A percentile compares a stretch with the other conserved stretches of the same genome.
phyloP scores from a whole-genome alignment of 2,888 invertebrate genomes.

The Lithophane semibrunnea region DNA sequence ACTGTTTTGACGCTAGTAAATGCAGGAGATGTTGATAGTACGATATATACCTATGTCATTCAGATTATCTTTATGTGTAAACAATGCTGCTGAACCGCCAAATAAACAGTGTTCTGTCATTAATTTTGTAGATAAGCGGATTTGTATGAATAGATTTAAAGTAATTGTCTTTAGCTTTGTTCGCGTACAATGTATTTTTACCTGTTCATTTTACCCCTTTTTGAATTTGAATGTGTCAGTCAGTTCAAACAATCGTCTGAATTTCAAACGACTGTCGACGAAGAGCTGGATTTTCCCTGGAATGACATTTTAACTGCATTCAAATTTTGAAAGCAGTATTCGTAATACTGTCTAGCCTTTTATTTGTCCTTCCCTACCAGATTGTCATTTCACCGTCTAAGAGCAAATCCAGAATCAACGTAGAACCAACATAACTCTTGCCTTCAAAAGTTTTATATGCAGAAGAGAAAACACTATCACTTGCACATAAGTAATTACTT shows the following conservation, averaged over 20 bases:
- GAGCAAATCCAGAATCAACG: neutral
- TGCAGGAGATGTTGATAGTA: slow-evolving; percentile 12
- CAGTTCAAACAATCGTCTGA: too few species aligned
- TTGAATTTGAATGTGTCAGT: neutral
- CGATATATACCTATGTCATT: slow-evolving; percentile 5
- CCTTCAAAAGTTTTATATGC: neutral
- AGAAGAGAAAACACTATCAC: slow-evolving; percentile 22
- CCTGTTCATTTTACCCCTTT: neutral
- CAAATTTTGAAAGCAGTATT: neutral
- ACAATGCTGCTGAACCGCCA: neutral
- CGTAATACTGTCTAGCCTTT: neutral
- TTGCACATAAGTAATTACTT: slow-evolving; percentile 19
- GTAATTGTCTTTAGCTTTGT: neutral
- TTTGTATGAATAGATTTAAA: neutral
- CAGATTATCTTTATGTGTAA: slow-evolving; percentile 13
- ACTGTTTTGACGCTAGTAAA: slow-evolving; percentile 14
- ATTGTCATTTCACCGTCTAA: neutral
- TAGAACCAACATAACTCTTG: neutral
- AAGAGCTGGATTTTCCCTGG: too few species aligned
- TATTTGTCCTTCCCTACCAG: neutral
- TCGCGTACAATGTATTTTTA: neutral
- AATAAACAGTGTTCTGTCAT: neutral
- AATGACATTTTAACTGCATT: too few species aligned
- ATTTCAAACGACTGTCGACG: too few species aligned
- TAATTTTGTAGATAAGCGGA: neutral